Percentiles rank a stretch among this genome's conserved stretches.
Evolutionary conservation across 2,888 invertebrate genomes (phyloP).

Genomic region (Stenurella melanura): DNA sequence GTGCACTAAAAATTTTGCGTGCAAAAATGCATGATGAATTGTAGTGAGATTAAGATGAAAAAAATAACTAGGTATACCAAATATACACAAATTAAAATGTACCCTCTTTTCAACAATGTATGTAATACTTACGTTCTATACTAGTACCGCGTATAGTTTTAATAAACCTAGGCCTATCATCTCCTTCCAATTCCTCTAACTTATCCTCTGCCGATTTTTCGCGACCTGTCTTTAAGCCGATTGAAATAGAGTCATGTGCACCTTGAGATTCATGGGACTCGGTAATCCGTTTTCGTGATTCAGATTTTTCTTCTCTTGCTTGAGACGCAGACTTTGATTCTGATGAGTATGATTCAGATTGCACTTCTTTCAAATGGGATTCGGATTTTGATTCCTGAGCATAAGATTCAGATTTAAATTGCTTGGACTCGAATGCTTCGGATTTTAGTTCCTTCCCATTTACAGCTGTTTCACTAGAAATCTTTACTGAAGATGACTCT

Average conservation of each 20-base stretch:
- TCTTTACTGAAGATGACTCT: conserved; percentile 59
- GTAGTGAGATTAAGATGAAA: neutral
- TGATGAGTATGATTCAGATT: conserved; percentile 48
- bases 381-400: conserved; percentile 48
- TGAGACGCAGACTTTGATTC: conserved; percentile 42
- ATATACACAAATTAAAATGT: neutral
- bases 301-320: conserved; percentile 24
- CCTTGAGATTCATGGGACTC: conserved; percentile 23
- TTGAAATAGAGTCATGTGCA: conserved; percentile 52
- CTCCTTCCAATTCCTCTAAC: conserved; percentile 64
- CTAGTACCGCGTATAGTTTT: conserved; percentile 85
- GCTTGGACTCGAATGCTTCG: conserved; percentile 45
- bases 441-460: conserved; percentile 53
- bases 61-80: neutral
- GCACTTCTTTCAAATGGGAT: conserved; percentile 47
- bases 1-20: conserved; percentile 16
- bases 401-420: conserved; percentile 51
- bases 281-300: conserved; percentile 14
- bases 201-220: conserved; percentile 65
- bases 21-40: conserved; percentile 14
- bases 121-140: conserved; percentile 84
- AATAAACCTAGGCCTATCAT: conserved; percentile 82
- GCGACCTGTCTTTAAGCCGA: conserved; percentile 50
- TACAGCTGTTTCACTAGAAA: conserved; percentile 50
- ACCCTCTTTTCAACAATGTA: neutral